Base-by-base conservation (phyloP, 1,140 invertebrate genomes). In the Lepidurus couesii region DNA sequence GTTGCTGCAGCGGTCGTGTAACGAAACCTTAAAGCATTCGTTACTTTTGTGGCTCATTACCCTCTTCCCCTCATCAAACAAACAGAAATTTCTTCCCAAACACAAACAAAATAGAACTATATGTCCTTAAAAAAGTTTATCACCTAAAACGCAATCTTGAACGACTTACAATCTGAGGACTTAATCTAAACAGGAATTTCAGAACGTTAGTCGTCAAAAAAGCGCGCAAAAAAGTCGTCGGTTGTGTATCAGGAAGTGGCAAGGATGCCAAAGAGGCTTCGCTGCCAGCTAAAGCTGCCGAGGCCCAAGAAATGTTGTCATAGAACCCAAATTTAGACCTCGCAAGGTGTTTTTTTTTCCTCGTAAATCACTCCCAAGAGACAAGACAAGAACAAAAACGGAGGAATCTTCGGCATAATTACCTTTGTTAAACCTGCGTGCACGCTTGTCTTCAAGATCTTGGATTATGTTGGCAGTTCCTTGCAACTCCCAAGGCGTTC, bases 351-450 rank as follows among this genome's bases (percentile, higher is more conserved):
- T 42, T 75, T 77, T 77, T 45, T 13, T 47, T 21, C n/a, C 16
- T 65, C 8, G 16, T 65, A n/a, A 65, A 13, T 13, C 16, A 65
- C n/a, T 65, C 16, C 0, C 5, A 3, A 47, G 34, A 42, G 9
- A 44, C 26, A 77, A 42, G 75, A 77, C 75, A 77, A 26, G 42
- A 42, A 11, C 11, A 11, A 34, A 42, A 77, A 77, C 42, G 43
- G 34, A 34, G 43, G 47, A 77, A 77, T 16, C 42, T 77, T 21
- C 16, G 43, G n/a, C 45, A 42, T 7, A 82, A 86, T 86, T 86
- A 93, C 92, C 89, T 89, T 88, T 88, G 77, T 89, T 84, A 81
- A 89, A 88, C 77, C 87, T 84, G 79, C 84, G 81, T 45, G 86
- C 85, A 74, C 84, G 82, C 44, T 79, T 34, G 74, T 77, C 77